These are phyloP conservation scores for Kryptolebias marmoratus DNA, from an alignment of 2,113 vertebrate species.

Conservation along the genomic window DNA sequence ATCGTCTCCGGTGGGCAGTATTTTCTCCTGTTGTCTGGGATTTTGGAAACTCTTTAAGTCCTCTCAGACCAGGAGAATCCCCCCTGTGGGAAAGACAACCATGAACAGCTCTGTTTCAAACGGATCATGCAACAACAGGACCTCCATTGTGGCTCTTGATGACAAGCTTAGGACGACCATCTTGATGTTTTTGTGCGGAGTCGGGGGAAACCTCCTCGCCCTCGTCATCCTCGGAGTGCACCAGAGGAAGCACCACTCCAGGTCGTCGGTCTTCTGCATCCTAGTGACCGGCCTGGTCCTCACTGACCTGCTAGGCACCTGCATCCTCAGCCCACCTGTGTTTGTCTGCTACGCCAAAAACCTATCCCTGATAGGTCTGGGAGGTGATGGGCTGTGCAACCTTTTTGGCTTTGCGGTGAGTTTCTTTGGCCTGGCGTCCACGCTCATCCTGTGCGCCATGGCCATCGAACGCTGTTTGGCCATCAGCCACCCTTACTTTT, in stretches of 20 bases:
- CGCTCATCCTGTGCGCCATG: conserved; percentile 88
- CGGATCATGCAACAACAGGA: conserved; percentile 72
- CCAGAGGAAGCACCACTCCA: conserved; percentile 78
- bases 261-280: conserved; percentile 86
- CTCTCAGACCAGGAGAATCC: conserved; percentile 8
- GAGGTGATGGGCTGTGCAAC: conserved; percentile 72
- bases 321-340: conserved; percentile 87
- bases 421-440: conserved; percentile 89
- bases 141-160: conserved; percentile 61
- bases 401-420: conserved; percentile 88
- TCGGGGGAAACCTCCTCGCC: conserved; percentile 87
- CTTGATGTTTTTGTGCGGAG: conserved; percentile 86
- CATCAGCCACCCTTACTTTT: conserved; percentile 90
- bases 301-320: conserved; percentile 90
- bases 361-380: conserved; percentile 78
- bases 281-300: conserved; percentile 88
- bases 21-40: conserved; percentile 9
- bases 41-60: background rate
- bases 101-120: conserved; percentile 57
- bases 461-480: conserved; percentile 90
- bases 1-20: conserved; percentile 24
- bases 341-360: conserved; percentile 86
- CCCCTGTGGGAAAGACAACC: conserved; percentile 15
- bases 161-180: conserved; percentile 80
- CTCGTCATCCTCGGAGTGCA: conserved; percentile 86